These are phyloP conservation scores for Eretmochelys imbricata DNA, from an alignment of 2,113 vertebrate genomes.

Conservation along the genomic window DNA sequence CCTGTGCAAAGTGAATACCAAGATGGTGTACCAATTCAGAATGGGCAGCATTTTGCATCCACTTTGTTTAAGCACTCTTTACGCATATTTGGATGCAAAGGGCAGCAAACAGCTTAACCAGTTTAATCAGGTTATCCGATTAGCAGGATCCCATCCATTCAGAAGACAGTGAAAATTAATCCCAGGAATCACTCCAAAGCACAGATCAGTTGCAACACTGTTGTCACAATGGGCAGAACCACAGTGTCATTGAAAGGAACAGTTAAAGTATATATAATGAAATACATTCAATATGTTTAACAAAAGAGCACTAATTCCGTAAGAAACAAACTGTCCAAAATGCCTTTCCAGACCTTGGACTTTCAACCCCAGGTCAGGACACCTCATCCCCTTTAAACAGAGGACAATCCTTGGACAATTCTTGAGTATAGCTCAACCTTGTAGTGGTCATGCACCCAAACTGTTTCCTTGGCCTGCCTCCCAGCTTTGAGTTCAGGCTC, in stretches of 20 bases:
- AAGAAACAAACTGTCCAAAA: background rate
- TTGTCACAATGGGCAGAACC: too few species aligned
- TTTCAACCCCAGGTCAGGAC: background rate
- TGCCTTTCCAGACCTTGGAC: background rate
- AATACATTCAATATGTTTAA: background rate
- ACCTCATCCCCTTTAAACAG: background rate
- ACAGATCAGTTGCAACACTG: background rate
- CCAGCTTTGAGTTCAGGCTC: background rate
- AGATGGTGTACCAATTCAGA: too few species aligned
- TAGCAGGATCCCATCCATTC: background rate
- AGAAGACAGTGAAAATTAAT: background rate
- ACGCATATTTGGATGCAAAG: background rate
- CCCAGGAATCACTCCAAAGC: background rate
- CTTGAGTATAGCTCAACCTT: background rate
- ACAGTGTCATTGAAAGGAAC: background rate
- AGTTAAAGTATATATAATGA: background rate
- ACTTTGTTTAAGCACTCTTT: too few species aligned
- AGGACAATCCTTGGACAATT: background rate
- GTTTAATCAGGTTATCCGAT: background rate
- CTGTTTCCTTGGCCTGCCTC: background rate
- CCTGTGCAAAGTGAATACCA: too few species aligned
- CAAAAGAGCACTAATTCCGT: background rate
- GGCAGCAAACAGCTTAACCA: background rate
- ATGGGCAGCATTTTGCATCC: too few species aligned
- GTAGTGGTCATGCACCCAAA: background rate